Evolutionary conservation across 2,888 invertebrate species (phyloP).

Genomic region (Nipponacmea schrenckii): DNA sequence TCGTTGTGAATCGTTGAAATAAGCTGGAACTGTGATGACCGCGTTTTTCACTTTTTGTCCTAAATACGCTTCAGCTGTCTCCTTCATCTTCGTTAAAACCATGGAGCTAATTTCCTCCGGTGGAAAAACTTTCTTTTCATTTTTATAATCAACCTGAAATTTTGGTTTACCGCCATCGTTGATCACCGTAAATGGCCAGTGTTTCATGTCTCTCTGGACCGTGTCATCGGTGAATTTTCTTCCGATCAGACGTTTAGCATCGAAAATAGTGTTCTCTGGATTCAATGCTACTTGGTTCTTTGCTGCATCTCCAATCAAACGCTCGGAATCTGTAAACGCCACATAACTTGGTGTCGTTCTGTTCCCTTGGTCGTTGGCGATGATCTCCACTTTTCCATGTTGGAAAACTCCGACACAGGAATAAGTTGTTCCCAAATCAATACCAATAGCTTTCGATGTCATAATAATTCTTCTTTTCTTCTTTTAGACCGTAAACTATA

Average conservation of each 20-base stretch:
- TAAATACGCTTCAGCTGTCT: conserved; percentile 67
- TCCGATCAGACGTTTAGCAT: conserved; percentile 59
- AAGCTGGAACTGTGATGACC: conserved; percentile 65
- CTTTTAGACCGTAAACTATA: too few relatives aligned
- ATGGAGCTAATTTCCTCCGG: conserved; percentile 91
- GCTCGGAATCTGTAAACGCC: conserved; percentile 74
- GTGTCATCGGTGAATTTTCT: conserved; percentile 45
- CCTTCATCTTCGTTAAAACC: conserved; percentile 90
- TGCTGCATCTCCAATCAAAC: conserved; percentile 69
- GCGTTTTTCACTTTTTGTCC: conserved; percentile 73
- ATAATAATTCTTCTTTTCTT: neutral
- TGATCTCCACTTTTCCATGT: conserved; percentile 70
- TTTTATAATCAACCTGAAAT: conserved; percentile 73
- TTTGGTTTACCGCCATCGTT: conserved; percentile 51
- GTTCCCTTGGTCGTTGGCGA: conserved; percentile 74
- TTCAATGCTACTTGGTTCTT: conserved; percentile 74
- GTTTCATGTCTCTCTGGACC: conserved; percentile 55
- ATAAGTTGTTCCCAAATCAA: conserved; percentile 87
- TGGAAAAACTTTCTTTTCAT: conserved; percentile 84
- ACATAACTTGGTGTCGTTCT: conserved; percentile 80
- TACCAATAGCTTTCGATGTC: conserved; percentile 76
- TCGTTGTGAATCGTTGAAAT: conserved; percentile 70
- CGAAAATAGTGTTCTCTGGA: conserved; percentile 78
- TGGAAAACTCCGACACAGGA: conserved; percentile 71
- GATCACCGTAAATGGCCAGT: conserved; percentile 54